phyloP scores from a whole-genome alignment of 2,888 invertebrate species.

The Diarsia brunnea region DNA sequence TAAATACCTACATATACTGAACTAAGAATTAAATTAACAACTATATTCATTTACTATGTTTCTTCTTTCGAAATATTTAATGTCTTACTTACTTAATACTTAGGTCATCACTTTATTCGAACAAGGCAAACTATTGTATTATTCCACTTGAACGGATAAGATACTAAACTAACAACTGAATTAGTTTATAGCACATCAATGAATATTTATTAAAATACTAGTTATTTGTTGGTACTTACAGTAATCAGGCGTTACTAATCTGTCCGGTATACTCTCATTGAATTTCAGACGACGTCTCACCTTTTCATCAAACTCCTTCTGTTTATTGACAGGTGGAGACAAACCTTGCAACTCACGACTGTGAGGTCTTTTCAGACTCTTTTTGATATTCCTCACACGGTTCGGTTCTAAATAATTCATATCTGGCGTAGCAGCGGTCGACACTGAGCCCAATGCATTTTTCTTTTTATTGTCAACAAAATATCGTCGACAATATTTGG shows the following conservation, averaged over 20 bases:
- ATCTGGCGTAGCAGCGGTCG: conserved; percentile 73
- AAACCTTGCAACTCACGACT: conserved; percentile 83
- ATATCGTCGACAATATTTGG: conserved; percentile 41
- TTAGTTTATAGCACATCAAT: background rate
- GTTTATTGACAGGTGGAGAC: conserved; percentile 68
- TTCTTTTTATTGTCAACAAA: conserved; percentile 60
- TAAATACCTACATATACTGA: background rate
- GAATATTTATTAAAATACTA: background rate
- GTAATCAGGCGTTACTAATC: conserved; percentile 72
- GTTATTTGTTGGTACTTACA: conserved; percentile 74
- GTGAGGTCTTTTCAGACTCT: conserved; percentile 83
- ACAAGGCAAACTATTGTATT: background rate
- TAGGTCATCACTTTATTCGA: conserved; percentile 9
- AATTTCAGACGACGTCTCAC: conserved; percentile 75
- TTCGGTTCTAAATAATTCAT: conserved; percentile 71
- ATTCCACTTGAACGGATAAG: background rate
- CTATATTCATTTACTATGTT: background rate
- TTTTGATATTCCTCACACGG: conserved; percentile 81
- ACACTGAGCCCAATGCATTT: conserved; percentile 60
- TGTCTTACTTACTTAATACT: too few species aligned
- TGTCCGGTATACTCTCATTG: conserved; percentile 69
- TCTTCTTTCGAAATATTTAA: background rate
- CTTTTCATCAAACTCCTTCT: conserved; percentile 72
- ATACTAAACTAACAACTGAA: conserved; percentile 1
- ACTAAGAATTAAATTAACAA: background rate